These are phyloP conservation scores for Conomelus anceps DNA, from an alignment of 2,888 invertebrate genomes.

Conservation along the genomic window DNA sequence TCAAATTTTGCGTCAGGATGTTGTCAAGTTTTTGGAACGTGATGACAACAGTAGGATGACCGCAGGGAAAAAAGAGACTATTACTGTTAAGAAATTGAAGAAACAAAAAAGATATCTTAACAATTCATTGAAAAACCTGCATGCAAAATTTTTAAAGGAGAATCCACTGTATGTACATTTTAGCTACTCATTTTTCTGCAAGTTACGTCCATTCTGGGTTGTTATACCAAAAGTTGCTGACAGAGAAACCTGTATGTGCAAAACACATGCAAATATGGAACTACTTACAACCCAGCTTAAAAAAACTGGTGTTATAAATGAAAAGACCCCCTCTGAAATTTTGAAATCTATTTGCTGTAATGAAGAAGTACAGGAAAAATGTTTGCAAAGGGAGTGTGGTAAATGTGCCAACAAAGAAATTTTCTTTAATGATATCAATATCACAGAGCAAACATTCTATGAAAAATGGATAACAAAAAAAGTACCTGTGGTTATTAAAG, in stretches of 20 bases:
- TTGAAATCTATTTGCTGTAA: constrained; percentile 18
- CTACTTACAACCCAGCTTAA: not conserved
- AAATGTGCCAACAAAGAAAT: constrained; percentile 11
- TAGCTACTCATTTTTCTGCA: constrained; percentile 18
- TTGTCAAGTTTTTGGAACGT: constrained; percentile 16
- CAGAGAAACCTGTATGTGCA: not conserved
- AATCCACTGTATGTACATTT: constrained; percentile 10
- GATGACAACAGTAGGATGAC: constrained; percentile 20
- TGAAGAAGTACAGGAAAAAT: constrained; percentile 14
- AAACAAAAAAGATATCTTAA: constrained; percentile 15
- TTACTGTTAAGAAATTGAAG: constrained; percentile 17
- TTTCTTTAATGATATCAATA: not conserved
- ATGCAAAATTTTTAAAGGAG: constrained; percentile 13
- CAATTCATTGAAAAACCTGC: constrained; percentile 17
- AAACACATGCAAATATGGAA: not conserved
- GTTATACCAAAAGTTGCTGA: not conserved
- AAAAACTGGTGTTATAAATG: not conserved
- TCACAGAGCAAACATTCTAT: not conserved
- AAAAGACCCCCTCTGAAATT: constrained; percentile 11
- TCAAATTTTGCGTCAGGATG: not conserved
- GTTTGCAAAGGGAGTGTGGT: constrained; percentile 19
- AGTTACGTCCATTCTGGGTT: constrained; percentile 7
- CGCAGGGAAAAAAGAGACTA: constrained; percentile 19
- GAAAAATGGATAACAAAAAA: not conserved
- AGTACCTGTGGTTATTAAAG: constrained; percentile 5